These are phyloP conservation scores for Aphelinus atriplicis DNA, from an alignment of 1,140 invertebrate species.

Conservation along the genomic window DNA sequence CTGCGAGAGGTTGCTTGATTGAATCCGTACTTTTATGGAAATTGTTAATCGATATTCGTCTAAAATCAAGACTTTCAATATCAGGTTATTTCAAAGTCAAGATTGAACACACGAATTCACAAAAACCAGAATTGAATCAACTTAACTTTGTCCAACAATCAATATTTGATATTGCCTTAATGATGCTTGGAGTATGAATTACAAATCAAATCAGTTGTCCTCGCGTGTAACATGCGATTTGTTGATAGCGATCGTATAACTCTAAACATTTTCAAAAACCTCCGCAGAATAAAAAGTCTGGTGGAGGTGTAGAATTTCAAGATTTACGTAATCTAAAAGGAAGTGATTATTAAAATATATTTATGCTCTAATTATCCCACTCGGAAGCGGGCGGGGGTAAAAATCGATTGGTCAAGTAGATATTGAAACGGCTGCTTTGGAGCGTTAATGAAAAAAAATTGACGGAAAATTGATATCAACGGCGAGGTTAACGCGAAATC, in stretches of 20 bases:
- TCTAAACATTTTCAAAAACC: not conserved
- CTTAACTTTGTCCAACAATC: not conserved
- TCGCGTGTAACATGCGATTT: constrained; percentile 16
- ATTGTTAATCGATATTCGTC: not conserved
- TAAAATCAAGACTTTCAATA: not conserved
- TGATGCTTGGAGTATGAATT: not conserved
- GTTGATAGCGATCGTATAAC: not conserved
- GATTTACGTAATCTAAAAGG: not conserved
- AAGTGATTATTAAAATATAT: not conserved
- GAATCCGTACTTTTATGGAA: not conserved
- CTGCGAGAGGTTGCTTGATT: not conserved
- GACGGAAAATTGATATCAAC: too few species aligned
- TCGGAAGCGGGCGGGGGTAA: too few species aligned
- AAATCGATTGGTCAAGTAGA: too few species aligned
- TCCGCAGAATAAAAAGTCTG: not conserved
- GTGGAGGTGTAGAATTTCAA: not conserved
- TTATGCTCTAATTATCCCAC: not conserved
- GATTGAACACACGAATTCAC: too few species aligned
- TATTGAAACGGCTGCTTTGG: too few species aligned
- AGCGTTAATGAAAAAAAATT: too few species aligned
- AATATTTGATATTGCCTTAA: not conserved
- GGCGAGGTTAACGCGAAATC: too few species aligned
- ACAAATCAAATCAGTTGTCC: not conserved
- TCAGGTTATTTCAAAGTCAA: too few species aligned
- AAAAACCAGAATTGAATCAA: too few species aligned